Percentiles rank a stretch among this genome's conserved stretches.
These are phyloP conservation scores for Leptinotarsa lineolata DNA, from an alignment of 1,140 invertebrate species.

Conservation along the genomic window DNA sequence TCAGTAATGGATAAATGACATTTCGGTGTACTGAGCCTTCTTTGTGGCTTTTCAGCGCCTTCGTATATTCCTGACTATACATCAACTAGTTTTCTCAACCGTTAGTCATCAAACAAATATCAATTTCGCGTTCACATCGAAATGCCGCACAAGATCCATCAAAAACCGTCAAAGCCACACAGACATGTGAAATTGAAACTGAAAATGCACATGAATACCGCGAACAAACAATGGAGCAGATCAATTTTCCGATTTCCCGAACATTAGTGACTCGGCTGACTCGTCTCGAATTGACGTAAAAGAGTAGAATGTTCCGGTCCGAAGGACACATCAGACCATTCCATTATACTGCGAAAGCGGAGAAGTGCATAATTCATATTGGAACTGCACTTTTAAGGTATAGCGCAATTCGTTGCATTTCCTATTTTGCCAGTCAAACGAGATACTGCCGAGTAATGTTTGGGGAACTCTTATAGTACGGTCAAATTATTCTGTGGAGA, in stretches of 20 bases:
- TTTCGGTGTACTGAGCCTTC: no score
- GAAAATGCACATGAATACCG: neutral
- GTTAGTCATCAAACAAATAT: no score
- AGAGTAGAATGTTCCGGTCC: conserved; percentile 2
- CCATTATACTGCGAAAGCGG: conserved; percentile 11
- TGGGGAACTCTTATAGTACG: neutral
- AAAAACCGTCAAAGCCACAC: neutral
- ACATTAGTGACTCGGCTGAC: conserved; percentile 23
- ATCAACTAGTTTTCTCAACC: no score
- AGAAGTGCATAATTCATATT: conserved; percentile 19
- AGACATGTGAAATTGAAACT: conserved; percentile 1
- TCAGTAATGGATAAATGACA: no score
- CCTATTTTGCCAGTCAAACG: conserved; percentile 27
- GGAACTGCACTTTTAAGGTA: conserved; percentile 5
- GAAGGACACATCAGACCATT: conserved; percentile 1
- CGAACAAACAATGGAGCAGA: conserved; percentile 2
- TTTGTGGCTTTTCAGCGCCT: no score
- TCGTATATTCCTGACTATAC: no score
- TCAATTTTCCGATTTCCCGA: conserved; percentile 18
- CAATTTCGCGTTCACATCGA: no score
- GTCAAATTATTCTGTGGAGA: neutral
- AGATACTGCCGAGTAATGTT: conserved; percentile 15
- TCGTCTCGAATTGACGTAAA: conserved; percentile 15
- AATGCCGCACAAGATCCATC: no score
- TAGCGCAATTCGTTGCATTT: conserved; percentile 1